These are phyloP conservation scores for Tyto alba DNA, from an alignment of 2,113 vertebrate species.

Conservation along the genomic window DNA sequence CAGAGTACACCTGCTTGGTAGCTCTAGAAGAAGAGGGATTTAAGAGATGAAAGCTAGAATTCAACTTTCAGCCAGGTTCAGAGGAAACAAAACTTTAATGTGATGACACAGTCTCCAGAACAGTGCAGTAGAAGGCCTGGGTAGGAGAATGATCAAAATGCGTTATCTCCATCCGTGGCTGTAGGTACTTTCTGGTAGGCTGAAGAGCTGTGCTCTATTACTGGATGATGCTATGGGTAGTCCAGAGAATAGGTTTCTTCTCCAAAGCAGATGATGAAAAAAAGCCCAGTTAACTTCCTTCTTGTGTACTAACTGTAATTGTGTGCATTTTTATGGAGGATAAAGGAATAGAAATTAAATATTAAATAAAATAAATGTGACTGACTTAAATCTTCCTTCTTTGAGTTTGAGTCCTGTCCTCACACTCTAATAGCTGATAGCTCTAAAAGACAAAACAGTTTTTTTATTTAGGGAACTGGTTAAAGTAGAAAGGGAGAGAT, in stretches of 20 bases:
- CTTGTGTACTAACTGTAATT: neutral
- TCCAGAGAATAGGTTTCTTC: neutral
- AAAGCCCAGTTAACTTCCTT: neutral
- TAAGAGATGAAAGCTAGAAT: neutral
- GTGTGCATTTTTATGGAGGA: neutral
- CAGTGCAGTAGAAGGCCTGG: neutral
- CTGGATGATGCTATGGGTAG: neutral
- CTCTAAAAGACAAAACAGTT: neutral
- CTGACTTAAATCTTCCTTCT: neutral
- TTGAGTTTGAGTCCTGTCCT: neutral
- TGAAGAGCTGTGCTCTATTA: neutral
- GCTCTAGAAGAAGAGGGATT: neutral
- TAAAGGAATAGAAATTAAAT: neutral
- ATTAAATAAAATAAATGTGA: neutral
- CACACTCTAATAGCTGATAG: neutral
- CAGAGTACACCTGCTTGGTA: neutral
- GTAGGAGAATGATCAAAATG: neutral
- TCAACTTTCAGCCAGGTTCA: neutral
- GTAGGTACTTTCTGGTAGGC: neutral
- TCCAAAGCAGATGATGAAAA: neutral
- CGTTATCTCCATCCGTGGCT: neutral
- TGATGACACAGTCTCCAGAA: neutral
- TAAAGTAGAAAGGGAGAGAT: neutral
- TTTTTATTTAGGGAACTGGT: neutral
- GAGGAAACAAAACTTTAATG: neutral